A percentile compares a stretch with the other conserved stretches of the same genome.
phyloP scores from a whole-genome alignment of 2,113 vertebrate genomes.

The Addax nasomaculatus region DNA sequence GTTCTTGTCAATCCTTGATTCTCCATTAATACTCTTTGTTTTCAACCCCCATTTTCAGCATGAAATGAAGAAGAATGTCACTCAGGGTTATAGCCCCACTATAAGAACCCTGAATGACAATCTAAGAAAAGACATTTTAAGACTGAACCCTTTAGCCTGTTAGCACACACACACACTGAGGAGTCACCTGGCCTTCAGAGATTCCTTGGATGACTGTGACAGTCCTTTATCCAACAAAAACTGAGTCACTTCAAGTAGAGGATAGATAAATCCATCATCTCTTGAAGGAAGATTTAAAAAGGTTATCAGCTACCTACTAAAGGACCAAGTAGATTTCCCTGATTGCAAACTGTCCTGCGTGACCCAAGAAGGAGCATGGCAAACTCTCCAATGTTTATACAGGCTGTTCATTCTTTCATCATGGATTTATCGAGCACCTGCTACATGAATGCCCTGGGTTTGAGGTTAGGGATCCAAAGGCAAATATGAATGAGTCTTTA shows the following conservation, averaged over 20 bases:
- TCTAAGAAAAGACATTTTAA: neutral
- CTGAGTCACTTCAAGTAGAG: neutral
- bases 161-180: neutral
- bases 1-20: neutral
- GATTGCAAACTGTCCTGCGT: neutral
- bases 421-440: neutral
- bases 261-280: neutral
- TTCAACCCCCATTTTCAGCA: neutral
- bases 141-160: neutral
- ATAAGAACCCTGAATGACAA: neutral
- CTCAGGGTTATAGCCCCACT: neutral
- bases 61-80: neutral
- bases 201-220: neutral
- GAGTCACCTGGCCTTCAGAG: neutral
- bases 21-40: neutral
- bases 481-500: neutral
- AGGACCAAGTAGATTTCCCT: neutral
- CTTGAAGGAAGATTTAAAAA: neutral
- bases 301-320: neutral
- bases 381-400: neutral
- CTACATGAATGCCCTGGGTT: neutral
- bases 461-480: neutral
- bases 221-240: neutral
- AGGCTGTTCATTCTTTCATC: neutral
- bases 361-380: neutral